Evolutionary conservation across 2,113 vertebrate genomes (phyloP).

Genomic region (Xiphophorus maculatus): DNA sequence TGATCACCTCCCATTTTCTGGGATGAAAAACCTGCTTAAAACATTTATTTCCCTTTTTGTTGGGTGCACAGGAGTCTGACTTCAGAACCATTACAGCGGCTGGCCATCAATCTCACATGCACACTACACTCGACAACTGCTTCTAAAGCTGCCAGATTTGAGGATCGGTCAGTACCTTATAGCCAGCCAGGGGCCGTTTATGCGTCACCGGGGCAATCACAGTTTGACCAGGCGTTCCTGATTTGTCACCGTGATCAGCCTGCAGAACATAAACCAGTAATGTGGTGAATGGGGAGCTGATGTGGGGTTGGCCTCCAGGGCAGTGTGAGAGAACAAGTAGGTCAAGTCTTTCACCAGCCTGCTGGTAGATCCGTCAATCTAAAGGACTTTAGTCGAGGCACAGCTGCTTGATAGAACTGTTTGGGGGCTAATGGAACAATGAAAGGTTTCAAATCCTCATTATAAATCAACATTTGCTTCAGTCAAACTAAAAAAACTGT

Average conservation of each 20-base stretch:
- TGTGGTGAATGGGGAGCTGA: constrained; percentile 42
- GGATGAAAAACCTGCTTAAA: neutral
- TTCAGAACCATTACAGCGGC: constrained; percentile 35
- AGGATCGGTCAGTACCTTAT: constrained; percentile 44
- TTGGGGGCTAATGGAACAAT: neutral
- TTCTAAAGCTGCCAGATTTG: constrained; percentile 57
- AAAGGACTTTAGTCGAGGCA: constrained; percentile 5
- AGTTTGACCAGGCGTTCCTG: constrained; percentile 39
- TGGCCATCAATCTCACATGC: constrained; percentile 31
- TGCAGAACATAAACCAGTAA: constrained; percentile 25
- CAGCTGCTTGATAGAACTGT: neutral
- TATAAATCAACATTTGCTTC: neutral
- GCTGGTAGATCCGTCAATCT: constrained; percentile 19
- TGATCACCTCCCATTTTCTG: neutral
- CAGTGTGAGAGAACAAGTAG: constrained; percentile 37
- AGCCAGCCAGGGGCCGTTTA: constrained; percentile 41
- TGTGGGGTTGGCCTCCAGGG: constrained; percentile 26
- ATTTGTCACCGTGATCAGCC: constrained; percentile 46
- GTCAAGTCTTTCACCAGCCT: constrained; percentile 2
- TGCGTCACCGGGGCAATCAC: constrained; percentile 29
- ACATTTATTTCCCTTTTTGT: constrained; percentile 30
- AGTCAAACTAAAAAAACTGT: neutral
- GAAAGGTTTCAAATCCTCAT: neutral
- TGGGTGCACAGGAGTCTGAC: constrained; percentile 2
- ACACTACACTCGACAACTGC: constrained; percentile 21